Conservation (phyloP, 2,888 invertebrate species). For the Zaprionus bogoriensis region DNA sequence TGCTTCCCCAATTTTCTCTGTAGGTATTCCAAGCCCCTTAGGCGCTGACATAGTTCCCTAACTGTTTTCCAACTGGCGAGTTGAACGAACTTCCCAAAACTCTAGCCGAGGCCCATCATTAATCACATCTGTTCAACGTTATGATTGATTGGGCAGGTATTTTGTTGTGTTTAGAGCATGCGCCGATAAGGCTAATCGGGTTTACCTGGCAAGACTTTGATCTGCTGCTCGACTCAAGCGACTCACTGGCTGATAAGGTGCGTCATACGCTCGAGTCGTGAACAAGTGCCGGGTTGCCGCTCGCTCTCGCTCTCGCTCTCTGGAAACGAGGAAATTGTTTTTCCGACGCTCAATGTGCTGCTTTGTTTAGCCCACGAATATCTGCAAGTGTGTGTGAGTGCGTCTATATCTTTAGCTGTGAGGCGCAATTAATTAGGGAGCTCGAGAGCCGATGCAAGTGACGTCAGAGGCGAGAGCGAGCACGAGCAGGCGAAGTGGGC, state of each 20-base stretch:
- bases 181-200: background rate
- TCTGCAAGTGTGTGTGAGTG: slow-evolving; percentile 33
- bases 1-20: background rate
- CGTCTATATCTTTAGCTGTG: slow-evolving; percentile 18
- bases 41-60: background rate
- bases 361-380: background rate
- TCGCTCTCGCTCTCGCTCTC: too few relatives aligned
- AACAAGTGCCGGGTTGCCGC: too few relatives aligned
- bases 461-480: slow-evolving; percentile 30
- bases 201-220: background rate
- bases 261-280: background rate
- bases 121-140: background rate
- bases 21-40: background rate
- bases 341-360: background rate
- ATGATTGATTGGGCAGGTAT: too few relatives aligned
- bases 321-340: background rate
- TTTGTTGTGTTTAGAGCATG: background rate
- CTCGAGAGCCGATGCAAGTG: slow-evolving; percentile 20
- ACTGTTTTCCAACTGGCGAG: background rate
- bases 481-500: background rate
- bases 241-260: background rate
- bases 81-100: background rate
- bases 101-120: background rate
- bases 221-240: background rate
- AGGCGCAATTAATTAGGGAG: slow-evolving; percentile 41